These are phyloP conservation scores for Mactromeris polynyma DNA, from an alignment of 2,888 invertebrate species.

Conservation along the genomic window DNA sequence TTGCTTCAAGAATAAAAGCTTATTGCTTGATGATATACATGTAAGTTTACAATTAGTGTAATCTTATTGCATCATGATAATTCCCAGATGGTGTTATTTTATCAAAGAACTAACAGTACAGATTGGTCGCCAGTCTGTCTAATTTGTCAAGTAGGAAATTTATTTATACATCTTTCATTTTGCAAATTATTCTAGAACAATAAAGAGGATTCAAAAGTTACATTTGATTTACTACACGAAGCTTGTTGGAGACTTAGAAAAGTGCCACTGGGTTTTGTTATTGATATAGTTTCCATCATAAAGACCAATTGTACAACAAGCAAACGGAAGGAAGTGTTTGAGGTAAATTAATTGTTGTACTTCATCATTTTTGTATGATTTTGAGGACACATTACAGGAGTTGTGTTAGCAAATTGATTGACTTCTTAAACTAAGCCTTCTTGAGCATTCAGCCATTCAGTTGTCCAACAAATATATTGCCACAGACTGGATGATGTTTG, in stretches of 20 bases:
- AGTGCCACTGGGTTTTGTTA: not conserved
- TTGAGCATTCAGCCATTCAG: not conserved
- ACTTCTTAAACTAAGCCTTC: not conserved
- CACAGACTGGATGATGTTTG: too few species aligned
- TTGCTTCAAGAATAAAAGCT: not conserved
- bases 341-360: not conserved
- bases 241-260: conserved; percentile 28
- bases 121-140: not conserved
- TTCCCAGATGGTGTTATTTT: not conserved
- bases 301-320: not conserved
- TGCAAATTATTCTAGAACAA: not conserved
- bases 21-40: too few species aligned
- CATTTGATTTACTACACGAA: conserved; percentile 19
- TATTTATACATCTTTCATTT: not conserved
- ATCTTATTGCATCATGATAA: too few species aligned
- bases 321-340: conserved; percentile 13
- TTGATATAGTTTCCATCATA: not conserved
- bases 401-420: not conserved
- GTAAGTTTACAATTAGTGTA: too few species aligned
- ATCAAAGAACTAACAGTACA: not conserved
- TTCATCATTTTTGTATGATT: not conserved
- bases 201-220: not conserved
- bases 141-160: not conserved
- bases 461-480: not conserved
- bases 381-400: not conserved